Base-by-base conservation (phyloP, 2,113 vertebrate genomes). In the Salminus brasiliensis region DNA sequence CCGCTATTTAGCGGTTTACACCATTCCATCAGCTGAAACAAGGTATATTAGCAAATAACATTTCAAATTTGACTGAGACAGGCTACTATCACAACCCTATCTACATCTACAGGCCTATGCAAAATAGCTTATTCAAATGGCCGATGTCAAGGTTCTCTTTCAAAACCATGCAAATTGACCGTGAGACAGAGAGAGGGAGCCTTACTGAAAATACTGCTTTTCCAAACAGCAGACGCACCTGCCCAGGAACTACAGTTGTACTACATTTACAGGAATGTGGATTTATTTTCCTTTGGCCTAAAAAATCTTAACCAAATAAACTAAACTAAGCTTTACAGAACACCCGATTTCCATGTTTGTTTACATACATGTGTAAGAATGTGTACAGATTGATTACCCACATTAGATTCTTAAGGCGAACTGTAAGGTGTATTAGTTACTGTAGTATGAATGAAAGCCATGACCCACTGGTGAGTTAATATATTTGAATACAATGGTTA, bases 101-200 rank as follows among this genome's bases (percentile, higher is more conserved):
- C 69, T 76, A 43, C 23, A 30, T 72, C 49, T 78, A 60, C 63
- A 72, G 75, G 70, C 47, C 29, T 79, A 93, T 92, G 91, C 92
- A 93, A 94, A 94, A 93, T 85, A n/a, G n/a, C 69, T 23, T 79
- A 92, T 91, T 91, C 89, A 91, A 91, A 92, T 90, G n/a, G 36
- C 25, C 72, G 30, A 55, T 80, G 67, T 89, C 88, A 91, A 90
- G 88, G 88, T 87, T 79, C 84, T 85, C 88, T 90, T 93, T 92
- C 84, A 91, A 85, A 78, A 79, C 72, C 23, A 93, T 91, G 92
- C 93, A 93, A 93, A 93, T 91, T 49, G 78, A 59, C 62, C 39
- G 34, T 27, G 45, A 60, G 60, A 74, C 53, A 87, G 57, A 79
- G 57, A 80, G 74, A 83, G 75, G 84, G 66, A 88, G 78, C 59